Base-by-base conservation (phyloP, 1,140 invertebrate genomes). In the Neotoxoptera formosana region DNA sequence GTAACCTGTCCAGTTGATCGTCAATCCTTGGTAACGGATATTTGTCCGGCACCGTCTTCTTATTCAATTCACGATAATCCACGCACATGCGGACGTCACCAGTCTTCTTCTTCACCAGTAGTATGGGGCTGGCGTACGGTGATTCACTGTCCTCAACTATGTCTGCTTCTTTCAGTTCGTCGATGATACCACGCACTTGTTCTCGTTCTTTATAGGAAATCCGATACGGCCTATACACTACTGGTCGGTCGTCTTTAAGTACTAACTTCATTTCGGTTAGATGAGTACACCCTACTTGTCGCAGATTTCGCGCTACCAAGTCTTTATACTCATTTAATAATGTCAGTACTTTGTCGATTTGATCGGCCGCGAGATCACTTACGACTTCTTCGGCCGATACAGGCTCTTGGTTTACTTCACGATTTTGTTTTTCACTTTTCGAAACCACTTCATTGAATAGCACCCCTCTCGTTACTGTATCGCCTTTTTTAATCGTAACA, bases 1-100 rank as follows among this genome's bases (percentile, higher is more conserved):
- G 94, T 53, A 96, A 84, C 4, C 93, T 93, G 90, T 95, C 94
- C 34, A 94, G 48, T 36, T 84, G 47, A 34, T 93, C 92, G 2
- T 76, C n/a, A 23, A 93, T 93, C 23, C 83, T 23, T 23, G 87
- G 47, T 21, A 87, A 34, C n/a, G 45, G 86, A 7, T 87, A 87
- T 34, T 87, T 87, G 17, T 87, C 86, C 8, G 86, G 45, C 6
- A 87, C 83, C 8, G 41, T 86, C 36, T 20, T n/a, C 20, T 48
- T 48, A 21, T 87, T 87, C 1, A 87, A n/a, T 20, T 91, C 17
- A 4, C 91, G 41, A 41, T 83, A 83, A 11, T 92, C 91, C 17
- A 92, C 81, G 8, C 91, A 92, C 36, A 92, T 56, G 3, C 90
- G 48, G 14, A 47, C 41, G 1, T 83, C 91, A 34, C 41, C 41